These are phyloP conservation scores for Polyommatus icarus DNA, from an alignment of 2,888 invertebrate species.

Conservation along the genomic window DNA sequence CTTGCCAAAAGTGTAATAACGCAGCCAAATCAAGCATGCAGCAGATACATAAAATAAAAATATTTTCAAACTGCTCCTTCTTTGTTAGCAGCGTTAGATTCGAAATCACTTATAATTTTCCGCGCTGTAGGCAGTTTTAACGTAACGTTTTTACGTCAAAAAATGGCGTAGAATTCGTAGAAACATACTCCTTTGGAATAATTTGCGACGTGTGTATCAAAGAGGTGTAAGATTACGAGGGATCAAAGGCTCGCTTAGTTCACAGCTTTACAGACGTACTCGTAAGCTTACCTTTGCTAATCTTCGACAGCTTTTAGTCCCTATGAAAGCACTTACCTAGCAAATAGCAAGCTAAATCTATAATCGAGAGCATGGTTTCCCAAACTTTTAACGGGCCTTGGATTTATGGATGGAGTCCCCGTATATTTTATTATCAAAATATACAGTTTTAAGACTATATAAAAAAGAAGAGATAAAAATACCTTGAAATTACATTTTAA, in stretches of 20 bases:
- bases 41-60: too few species aligned
- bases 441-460: too few species aligned
- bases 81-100: background rate
- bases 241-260: background rate
- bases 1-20: too few species aligned
- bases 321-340: constrained; percentile 5
- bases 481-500: background rate
- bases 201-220: background rate
- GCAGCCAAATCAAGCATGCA: too few species aligned
- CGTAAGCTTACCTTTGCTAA: constrained; percentile 16
- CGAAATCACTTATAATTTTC: background rate
- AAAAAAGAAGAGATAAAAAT: background rate
- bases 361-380: background rate
- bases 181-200: background rate
- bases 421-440: too few species aligned
- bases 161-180: background rate
- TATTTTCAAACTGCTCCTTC: too few species aligned
- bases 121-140: background rate
- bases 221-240: constrained; percentile 5
- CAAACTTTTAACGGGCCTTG: background rate
- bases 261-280: background rate
- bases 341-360: constrained; percentile 11
- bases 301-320: constrained; percentile 12
- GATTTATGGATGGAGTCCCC: background rate
- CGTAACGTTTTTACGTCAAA: background rate